These are phyloP conservation scores for Oryzias celebensis DNA, from an alignment of 2,113 vertebrate species.

Conservation along the genomic window DNA sequence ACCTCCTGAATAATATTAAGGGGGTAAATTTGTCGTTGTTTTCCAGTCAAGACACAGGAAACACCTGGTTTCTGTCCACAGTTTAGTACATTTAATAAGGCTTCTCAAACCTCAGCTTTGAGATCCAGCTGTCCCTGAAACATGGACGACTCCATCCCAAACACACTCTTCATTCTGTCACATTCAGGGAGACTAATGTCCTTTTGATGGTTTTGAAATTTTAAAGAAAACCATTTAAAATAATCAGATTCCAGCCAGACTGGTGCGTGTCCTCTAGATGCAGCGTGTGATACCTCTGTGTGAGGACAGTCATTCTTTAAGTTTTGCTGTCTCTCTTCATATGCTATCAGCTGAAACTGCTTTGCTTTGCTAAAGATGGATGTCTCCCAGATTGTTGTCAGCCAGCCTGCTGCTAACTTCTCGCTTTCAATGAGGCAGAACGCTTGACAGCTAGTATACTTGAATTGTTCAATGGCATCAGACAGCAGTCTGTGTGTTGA, in stretches of 20 bases:
- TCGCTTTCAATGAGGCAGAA: slow-evolving; percentile 63
- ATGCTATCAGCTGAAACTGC: slow-evolving; percentile 69
- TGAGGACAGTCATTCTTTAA: slow-evolving; percentile 72
- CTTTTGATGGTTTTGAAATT: slow-evolving; percentile 71
- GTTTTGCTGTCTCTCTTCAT: slow-evolving; percentile 69
- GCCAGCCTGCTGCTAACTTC: slow-evolving; percentile 57
- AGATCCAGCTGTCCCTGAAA: slow-evolving; percentile 33
- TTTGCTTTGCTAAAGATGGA: slow-evolving; percentile 69
- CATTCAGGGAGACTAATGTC: slow-evolving; percentile 70
- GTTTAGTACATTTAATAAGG: too few species aligned
- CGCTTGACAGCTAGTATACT: slow-evolving; percentile 62
- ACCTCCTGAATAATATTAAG: slow-evolving; percentile 38
- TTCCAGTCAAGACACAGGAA: neutral
- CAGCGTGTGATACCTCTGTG: slow-evolving; percentile 59
- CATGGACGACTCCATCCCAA: slow-evolving; percentile 40
- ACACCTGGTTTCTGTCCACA: too few species aligned
- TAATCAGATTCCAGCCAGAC: slow-evolving; percentile 69
- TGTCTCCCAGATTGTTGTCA: slow-evolving; percentile 72
- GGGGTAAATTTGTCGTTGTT: slow-evolving; percentile 34
- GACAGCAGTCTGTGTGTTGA: slow-evolving; percentile 41
- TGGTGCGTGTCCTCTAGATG: slow-evolving; percentile 79
- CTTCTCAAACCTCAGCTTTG: slow-evolving; percentile 18
- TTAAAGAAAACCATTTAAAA: slow-evolving; percentile 69
- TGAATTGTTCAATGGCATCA: slow-evolving; percentile 65
- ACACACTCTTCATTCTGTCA: slow-evolving; percentile 66